phyloP scores from a whole-genome alignment of 2,888 invertebrate genomes.

The Rapana venosa region DNA sequence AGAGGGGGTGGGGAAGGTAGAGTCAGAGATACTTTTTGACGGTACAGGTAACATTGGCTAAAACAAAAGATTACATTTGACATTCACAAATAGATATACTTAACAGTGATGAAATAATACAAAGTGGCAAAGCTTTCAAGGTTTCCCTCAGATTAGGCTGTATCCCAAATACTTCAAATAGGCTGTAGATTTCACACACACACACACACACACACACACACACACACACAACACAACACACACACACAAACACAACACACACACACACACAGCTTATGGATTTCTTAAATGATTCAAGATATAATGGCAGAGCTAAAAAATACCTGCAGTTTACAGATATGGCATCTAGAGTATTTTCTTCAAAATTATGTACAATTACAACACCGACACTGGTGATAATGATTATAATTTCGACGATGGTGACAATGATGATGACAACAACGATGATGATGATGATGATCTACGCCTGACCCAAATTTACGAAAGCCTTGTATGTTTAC shows the following conservation, averaged over 20 bases:
- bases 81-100: no score
- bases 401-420: neutral
- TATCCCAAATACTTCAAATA: neutral
- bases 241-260: neutral
- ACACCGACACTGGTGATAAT: neutral
- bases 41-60: no score
- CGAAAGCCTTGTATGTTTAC: no score
- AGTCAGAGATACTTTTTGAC: no score
- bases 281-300: neutral
- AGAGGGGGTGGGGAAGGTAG: no score
- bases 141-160: neutral
- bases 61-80: no score
- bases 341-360: no score
- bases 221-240: neutral
- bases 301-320: neutral
- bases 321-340: no score
- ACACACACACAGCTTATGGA: neutral
- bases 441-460: neutral
- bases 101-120: no score
- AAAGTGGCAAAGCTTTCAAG: no score
- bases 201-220: neutral
- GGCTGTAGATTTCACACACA: neutral
- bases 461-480: no score
- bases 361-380: neutral
- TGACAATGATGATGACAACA: neutral